Conservation (phyloP, 2,113 vertebrate genomes). For the Spea multiplicata region DNA sequence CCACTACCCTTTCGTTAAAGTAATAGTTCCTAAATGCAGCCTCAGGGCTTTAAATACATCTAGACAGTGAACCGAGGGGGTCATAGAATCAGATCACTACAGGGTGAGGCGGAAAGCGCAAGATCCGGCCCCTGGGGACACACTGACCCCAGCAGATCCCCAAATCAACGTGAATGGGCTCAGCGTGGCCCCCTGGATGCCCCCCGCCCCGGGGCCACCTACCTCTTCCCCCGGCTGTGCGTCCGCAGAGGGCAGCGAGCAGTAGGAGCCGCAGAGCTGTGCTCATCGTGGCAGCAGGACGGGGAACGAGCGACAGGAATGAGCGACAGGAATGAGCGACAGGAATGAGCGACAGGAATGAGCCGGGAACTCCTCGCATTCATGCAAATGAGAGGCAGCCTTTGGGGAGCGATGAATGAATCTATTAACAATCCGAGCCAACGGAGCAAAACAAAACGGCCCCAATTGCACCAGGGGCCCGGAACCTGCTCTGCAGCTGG, state of each 20-base stretch:
- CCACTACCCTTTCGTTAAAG: too few relatives aligned
- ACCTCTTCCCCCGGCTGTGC: conserved; percentile 54
- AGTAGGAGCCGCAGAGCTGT: conserved; percentile 66
- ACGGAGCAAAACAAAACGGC: conserved; percentile 60
- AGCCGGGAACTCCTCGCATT: conserved; percentile 55
- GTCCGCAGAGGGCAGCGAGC: conserved; percentile 53
- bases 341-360: too few relatives aligned
- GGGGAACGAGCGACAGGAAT: conserved; percentile 36
- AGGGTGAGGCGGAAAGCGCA: too few relatives aligned
- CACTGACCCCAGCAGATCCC: not conserved
- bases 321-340: too few relatives aligned
- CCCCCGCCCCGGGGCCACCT: conserved; percentile 10
- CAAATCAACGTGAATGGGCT: not conserved
- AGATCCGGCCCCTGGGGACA: not conserved
- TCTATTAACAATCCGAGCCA: conserved; percentile 50
- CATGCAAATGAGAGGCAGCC: conserved; percentile 79
- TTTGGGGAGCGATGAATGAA: conserved; percentile 66
- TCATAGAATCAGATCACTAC: too few relatives aligned
- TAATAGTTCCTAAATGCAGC: too few relatives aligned
- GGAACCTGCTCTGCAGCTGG: conserved; percentile 4
- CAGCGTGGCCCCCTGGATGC: not conserved
- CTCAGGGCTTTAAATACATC: too few relatives aligned
- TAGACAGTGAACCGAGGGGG: too few relatives aligned
- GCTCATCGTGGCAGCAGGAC: conserved; percentile 53
- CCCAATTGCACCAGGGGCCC: not conserved